Base-by-base conservation (phyloP, 2,888 invertebrate genomes). In the Pogonocherus hispidulus region DNA sequence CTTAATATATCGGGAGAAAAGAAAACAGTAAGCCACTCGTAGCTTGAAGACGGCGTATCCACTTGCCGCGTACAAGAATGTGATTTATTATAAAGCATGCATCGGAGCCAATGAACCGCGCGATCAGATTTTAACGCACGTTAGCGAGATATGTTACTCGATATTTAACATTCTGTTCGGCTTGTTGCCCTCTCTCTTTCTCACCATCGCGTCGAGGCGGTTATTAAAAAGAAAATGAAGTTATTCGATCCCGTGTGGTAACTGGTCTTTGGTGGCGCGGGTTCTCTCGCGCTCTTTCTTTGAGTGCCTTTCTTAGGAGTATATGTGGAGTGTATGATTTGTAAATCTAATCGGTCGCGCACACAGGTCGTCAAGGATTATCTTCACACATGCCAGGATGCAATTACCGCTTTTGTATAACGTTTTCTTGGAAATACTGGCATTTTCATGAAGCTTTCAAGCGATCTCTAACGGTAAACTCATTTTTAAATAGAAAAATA, bases 71-170 rank as follows among this genome's bases (percentile, higher is more conserved):
- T 71, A 59, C 67, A 76, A 78, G 77, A 77, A 76, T 79, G 82
- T 84, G 83, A 84, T 84, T 83, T 83, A 84, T 84, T 83, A 81
- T 81, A 78, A 82, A 81, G 81, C 82, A 80, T 80, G 82, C 82
- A 81, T 77, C 73, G 81, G 74, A 82, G 83, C 82, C 84, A 84
- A 82, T 84, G 84, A 84, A 84, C 84, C 82, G 82, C 78, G 77
- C 80, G 82, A 82, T 82, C 82, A 80, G 83, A 82, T 82, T 80
- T 82, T 80, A 82, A 81, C 79, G 80, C 78, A 78, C 77, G 78
- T 80, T 80, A 79, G 78, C 78, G 76, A 78, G 72, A 73, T 72
- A 69, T 79, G 77, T 78, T 76, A 77, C 72, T 75, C 76, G 72
- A 75, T 74, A 75, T 76, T 73, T 71, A 73, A 75, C 72, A 75